phyloP scores from a whole-genome alignment of 2,113 vertebrate genomes.

The Mobula birostris region DNA sequence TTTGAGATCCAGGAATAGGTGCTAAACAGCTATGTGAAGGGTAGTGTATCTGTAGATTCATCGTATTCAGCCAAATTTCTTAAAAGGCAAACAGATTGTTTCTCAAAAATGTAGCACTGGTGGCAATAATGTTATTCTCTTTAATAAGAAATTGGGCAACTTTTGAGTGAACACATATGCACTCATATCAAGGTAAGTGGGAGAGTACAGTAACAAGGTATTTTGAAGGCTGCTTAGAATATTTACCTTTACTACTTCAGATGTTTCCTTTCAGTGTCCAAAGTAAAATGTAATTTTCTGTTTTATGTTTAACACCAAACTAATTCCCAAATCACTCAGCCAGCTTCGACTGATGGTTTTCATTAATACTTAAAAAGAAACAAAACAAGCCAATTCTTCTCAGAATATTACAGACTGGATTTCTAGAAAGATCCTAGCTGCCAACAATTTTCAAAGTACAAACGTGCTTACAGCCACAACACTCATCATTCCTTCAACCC shows the following conservation, averaged over 20 bases:
- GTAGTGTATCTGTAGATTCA: background rate
- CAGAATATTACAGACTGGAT: background rate
- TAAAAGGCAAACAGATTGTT: background rate
- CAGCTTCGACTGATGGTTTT: background rate
- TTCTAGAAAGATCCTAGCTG: no score
- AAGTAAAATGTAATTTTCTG: background rate
- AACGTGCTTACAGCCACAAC: no score
- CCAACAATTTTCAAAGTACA: no score
- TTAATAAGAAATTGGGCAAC: background rate
- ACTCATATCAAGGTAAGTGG: background rate
- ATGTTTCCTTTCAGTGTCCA: background rate
- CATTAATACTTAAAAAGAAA: background rate
- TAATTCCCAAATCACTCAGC: background rate
- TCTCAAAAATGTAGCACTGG: background rate
- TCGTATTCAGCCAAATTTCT: slow-evolving; percentile 9
- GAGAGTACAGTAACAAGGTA: background rate
- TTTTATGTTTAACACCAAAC: background rate
- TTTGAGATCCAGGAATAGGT: background rate
- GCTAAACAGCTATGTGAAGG: background rate
- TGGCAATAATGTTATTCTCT: background rate
- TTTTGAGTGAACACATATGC: background rate
- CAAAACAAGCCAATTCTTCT: background rate
- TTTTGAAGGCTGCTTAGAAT: background rate
- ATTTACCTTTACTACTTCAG: background rate
- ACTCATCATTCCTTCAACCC: no score